phyloP scores from a whole-genome alignment of 2,888 invertebrate species.

The Anthoptus insignis region DNA sequence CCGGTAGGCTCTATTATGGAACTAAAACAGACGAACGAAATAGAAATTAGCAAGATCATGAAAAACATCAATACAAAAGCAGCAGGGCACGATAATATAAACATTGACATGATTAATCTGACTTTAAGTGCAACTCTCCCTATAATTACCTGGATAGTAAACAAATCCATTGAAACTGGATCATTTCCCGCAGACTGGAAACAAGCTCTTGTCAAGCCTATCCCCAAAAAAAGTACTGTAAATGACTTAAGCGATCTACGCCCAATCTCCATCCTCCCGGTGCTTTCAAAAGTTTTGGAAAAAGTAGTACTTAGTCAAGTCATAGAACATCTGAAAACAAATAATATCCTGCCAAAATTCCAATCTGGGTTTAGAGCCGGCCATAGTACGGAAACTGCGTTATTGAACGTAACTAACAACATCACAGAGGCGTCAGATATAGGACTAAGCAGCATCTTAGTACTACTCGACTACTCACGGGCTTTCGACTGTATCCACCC shows the following conservation, averaged over 20 bases:
- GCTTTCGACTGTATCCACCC: background rate
- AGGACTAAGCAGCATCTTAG: background rate
- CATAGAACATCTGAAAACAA: background rate
- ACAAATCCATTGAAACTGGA: background rate
- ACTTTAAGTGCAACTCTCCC: background rate
- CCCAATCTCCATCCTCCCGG: background rate
- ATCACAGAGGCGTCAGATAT: background rate
- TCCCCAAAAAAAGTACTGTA: background rate
- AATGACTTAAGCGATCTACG: background rate
- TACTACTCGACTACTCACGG: background rate
- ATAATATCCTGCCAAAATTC: background rate
- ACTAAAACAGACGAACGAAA: no score
- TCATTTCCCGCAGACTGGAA: background rate
- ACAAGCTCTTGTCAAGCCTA: background rate
- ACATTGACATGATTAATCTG: constrained; percentile 12
- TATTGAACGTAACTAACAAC: background rate
- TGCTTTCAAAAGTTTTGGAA: background rate
- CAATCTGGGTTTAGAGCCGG: background rate
- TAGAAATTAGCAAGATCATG: constrained; percentile 20
- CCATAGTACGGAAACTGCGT: background rate
- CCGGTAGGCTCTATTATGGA: no score
- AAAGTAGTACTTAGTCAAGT: background rate
- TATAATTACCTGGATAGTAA: background rate
- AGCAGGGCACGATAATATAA: constrained; percentile 20
- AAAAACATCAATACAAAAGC: constrained; percentile 4